phyloP scores from a whole-genome alignment of 64 coral and sea anemone species.

The Hydrozoanthus tunicans region DNA sequence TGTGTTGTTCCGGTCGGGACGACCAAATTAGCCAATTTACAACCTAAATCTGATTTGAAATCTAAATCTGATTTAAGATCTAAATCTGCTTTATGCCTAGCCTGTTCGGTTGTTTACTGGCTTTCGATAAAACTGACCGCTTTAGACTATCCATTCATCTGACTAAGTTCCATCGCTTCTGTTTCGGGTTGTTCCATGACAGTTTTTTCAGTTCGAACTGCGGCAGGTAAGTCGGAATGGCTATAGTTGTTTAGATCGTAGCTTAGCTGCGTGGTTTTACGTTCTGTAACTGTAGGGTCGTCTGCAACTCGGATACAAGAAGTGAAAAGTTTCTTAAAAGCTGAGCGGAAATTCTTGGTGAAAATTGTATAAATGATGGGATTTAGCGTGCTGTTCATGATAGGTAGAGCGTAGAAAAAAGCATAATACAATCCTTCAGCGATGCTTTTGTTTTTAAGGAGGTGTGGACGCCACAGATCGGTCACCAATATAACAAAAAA shows the following conservation, averaged over 20 bases:
- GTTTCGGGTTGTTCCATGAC: neutral
- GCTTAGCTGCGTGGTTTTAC: slow-evolving; percentile 28
- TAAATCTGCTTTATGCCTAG: neutral
- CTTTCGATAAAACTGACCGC: neutral
- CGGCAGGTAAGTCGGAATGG: neutral
- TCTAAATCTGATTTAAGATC: neutral
- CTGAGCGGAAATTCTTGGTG: slow-evolving; percentile 40
- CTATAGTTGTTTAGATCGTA: slow-evolving; percentile 21
- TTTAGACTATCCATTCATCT: neutral
- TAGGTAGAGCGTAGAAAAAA: slow-evolving; percentile 4
- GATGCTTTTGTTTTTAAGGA: neutral
- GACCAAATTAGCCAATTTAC: too few relatives aligned
- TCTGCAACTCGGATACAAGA: neutral
- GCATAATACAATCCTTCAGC: neutral
- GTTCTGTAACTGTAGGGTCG: neutral
- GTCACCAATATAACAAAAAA: slow-evolving; percentile 14
- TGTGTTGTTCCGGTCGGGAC: too few relatives aligned
- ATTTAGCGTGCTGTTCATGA: slow-evolving; percentile 44
- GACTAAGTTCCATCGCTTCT: slow-evolving; percentile 36
- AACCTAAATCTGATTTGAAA: too few relatives aligned
- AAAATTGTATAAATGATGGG: slow-evolving; percentile 44
- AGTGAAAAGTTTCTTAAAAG: slow-evolving; percentile 46
- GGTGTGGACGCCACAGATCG: slow-evolving; percentile 1
- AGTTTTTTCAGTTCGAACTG: neutral
- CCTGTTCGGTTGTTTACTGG: neutral